A percentile compares a stretch with the other conserved stretches of the same genome.
Conservation (phyloP, 2,888 invertebrate genomes). For the Urechis unicinctus region DNA sequence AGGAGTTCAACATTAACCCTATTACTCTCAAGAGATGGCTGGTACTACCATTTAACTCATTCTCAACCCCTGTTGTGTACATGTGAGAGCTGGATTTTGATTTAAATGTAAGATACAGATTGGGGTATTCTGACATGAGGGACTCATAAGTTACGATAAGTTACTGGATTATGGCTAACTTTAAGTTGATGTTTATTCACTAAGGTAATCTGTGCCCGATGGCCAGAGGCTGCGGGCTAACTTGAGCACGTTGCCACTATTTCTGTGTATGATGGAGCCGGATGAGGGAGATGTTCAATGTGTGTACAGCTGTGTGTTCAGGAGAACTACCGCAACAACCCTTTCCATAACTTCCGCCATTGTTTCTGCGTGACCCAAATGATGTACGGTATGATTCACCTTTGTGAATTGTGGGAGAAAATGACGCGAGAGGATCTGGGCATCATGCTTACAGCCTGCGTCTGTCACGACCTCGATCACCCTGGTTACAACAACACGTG, state of each 20-base stretch:
- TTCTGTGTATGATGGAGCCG: no score
- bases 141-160: no score
- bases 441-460: constrained; percentile 55
- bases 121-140: no score
- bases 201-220: no score
- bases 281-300: no score
- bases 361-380: constrained; percentile 83
- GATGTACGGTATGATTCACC: constrained; percentile 58
- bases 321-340: constrained; percentile 70
- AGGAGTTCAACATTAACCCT: constrained; percentile 49
- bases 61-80: background rate
- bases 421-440: constrained; percentile 45
- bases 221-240: no score
- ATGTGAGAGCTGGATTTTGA: no score
- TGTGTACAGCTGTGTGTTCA: constrained; percentile 49
- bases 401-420: constrained; percentile 41
- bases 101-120: no score
- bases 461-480: constrained; percentile 50
- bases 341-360: constrained; percentile 80
- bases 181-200: no score
- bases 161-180: no score
- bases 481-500: constrained; percentile 50
- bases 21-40: constrained; percentile 50
- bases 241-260: no score
- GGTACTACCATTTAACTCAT: constrained; percentile 23